phyloP scores from a whole-genome alignment of 2,113 vertebrate species.

The Ranitomeya imitator region DNA sequence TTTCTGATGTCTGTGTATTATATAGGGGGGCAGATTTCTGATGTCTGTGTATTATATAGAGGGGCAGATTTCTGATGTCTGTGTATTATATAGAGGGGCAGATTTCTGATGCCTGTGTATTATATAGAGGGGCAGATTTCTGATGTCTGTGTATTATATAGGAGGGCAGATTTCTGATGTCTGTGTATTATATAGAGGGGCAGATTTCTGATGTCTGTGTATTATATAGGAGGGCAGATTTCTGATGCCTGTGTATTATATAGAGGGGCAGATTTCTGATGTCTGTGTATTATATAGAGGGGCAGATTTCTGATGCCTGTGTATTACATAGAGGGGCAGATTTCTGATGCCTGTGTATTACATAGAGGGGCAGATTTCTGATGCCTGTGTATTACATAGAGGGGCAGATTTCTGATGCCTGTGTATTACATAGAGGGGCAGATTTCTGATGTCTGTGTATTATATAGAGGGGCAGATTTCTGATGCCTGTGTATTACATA shows the following conservation, averaged over 20 bases:
- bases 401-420: too few relatives aligned
- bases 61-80: background rate
- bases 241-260: background rate
- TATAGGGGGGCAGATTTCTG: background rate
- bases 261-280: background rate
- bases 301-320: background rate
- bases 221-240: background rate
- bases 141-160: conserved; percentile 12
- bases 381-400: too few relatives aligned
- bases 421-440: too few relatives aligned
- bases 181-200: background rate
- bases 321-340: too few relatives aligned
- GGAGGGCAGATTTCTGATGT: background rate
- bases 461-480: too few relatives aligned
- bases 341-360: too few relatives aligned
- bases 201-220: background rate
- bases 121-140: too few relatives aligned
- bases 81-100: too few relatives aligned
- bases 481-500: too few relatives aligned
- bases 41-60: conserved; percentile 15
- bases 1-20: background rate
- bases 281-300: conserved; percentile 5
- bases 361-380: too few relatives aligned
- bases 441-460: too few relatives aligned
- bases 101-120: background rate